Evolutionary conservation across 2,888 invertebrate species (phyloP), one percentile per base, ranked within the genome.

Genomic region (Philonicus albiceps): DNA sequence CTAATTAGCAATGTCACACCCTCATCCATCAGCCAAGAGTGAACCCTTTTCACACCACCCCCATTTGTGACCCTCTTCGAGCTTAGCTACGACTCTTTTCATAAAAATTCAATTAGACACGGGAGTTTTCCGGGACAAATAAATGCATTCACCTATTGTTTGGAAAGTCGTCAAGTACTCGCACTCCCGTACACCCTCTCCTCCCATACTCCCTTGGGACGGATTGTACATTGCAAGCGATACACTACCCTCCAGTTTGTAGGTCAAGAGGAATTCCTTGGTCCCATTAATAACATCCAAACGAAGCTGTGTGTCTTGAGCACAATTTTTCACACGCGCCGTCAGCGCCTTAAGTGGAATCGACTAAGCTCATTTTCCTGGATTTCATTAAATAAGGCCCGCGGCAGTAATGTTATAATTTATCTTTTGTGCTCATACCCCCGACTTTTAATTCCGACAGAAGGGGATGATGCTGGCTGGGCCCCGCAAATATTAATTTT

Each of bases 401-500:
- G 49, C 49, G 49, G 78, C 27, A 27, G 78, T 49, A 78, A 78
- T 49, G 49, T 49, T 43, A 49, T 78, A 78, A 78, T 78, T 78
- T 78, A 78, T 78, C 78, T 78, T 78, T 78, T 49, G 49, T 78
- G 78, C 78, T 49, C n/a, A 78, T 49, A 49, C n/a, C 22, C n/a
- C 49, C 4, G 78, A 49, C 49, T 78, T 49, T 30, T 78, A 49
- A 78, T 78, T 49, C 78, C 13, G n/a, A 31, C 13, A 49, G 22
- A 22, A n/a, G 2, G 7, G 19, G 19, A 19, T 22, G 64, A 19
- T 22, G 55, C 55, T 19, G 64, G 64, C 27, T 19, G 34, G 19
- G 31, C 13, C 49, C 34, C 55, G 34, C 64, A 81, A 81, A 81
- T 55, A 81, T 81, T 81, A 81, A 81, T 81, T 81, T 81, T 81